A percentile compares a stretch with the other conserved stretches of the same genome.
These are phyloP conservation scores for Acleris cristana DNA, from an alignment of 2,888 invertebrate species.

Conservation along the genomic window DNA sequence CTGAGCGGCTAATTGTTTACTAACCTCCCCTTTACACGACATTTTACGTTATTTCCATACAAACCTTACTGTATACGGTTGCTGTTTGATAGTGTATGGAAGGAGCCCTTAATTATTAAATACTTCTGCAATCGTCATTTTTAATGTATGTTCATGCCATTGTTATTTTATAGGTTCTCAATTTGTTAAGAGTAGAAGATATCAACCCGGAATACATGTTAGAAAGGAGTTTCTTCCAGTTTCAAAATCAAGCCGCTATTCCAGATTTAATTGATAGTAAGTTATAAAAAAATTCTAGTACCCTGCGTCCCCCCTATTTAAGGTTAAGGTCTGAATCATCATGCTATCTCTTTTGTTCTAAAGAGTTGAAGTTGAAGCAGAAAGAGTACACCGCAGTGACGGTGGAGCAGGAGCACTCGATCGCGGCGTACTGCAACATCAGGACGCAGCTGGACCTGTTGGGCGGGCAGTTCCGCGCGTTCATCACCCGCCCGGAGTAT, in stretches of 20 bases:
- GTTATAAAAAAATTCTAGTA: conserved; percentile 52
- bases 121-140: no score
- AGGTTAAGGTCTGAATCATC: neutral
- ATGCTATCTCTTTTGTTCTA: neutral
- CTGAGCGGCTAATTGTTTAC: no score
- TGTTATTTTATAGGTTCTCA: conserved; percentile 79
- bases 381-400: conserved; percentile 85
- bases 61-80: no score
- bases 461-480: conserved; percentile 89
- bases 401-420: conserved; percentile 89
- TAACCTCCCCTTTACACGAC: no score
- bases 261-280: conserved; percentile 94
- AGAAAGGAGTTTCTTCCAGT: conserved; percentile 98
- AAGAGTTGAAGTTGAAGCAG: conserved; percentile 87
- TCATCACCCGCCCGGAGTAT: conserved; percentile 93
- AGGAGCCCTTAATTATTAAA: neutral
- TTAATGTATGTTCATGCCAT: conserved; percentile 9
- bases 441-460: conserved; percentile 91
- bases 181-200: conserved; percentile 97
- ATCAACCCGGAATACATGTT: conserved; percentile 99
- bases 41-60: no score
- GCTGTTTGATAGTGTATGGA: no score
- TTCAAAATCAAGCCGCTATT: conserved; percentile 98
- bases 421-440: conserved; percentile 93
- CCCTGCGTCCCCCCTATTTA: neutral